phyloP scores from a whole-genome alignment of 2,888 invertebrate genomes.

The Stenolophus ochropezus region DNA sequence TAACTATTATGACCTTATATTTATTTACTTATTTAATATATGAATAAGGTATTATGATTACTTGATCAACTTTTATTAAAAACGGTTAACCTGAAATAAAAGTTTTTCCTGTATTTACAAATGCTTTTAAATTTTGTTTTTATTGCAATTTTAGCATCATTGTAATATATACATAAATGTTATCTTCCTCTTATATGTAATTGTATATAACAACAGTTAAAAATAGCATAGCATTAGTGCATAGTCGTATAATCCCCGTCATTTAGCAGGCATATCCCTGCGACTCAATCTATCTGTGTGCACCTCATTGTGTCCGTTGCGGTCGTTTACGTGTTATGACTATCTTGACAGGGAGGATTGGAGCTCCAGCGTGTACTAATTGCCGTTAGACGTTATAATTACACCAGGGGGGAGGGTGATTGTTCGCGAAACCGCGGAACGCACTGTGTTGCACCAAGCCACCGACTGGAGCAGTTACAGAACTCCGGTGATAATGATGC shows the following conservation, averaged over 20 bases:
- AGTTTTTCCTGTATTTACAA: too few relatives aligned
- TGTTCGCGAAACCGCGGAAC: slow-evolving; percentile 35
- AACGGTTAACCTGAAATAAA: too few relatives aligned
- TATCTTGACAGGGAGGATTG: slow-evolving; percentile 14
- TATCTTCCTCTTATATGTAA: too few relatives aligned
- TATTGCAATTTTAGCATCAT: too few relatives aligned
- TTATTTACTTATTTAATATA: too few relatives aligned
- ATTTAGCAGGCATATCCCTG: not conserved
- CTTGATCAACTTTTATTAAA: too few relatives aligned
- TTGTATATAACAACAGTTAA: too few relatives aligned
- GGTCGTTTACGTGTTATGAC: slow-evolving; percentile 4
- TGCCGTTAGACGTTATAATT: slow-evolving; percentile 36
- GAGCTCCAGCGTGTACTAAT: slow-evolving; percentile 13
- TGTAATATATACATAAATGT: too few relatives aligned
- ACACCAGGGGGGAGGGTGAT: not conserved
- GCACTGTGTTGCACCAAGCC: not conserved
- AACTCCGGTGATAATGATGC: not conserved
- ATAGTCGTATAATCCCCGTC: not conserved
- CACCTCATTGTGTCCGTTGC: not conserved
- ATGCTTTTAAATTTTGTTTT: too few relatives aligned
- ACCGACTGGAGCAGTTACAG: not conserved
- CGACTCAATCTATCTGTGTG: not conserved
- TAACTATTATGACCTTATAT: too few relatives aligned
- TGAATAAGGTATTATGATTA: too few relatives aligned
- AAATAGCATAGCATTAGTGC: not conserved